Base-by-base conservation (phyloP, 2,113 vertebrate genomes). In the Helogale parvula region DNA sequence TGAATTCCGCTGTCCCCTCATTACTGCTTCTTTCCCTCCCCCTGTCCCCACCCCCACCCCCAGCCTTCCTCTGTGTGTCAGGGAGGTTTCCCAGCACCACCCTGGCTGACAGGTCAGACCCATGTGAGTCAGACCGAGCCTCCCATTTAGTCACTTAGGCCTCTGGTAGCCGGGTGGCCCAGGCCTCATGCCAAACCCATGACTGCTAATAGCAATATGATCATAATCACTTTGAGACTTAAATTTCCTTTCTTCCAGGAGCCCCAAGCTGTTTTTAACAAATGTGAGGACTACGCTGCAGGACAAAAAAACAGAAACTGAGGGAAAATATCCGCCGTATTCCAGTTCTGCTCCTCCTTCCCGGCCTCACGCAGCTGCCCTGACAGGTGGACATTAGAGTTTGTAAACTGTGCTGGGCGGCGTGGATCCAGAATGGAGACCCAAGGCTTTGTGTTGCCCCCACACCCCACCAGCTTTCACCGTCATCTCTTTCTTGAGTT, bases 151-250 rank as follows among this genome's bases (percentile, higher is more conserved):
- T 90, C 81, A 96, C 91, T 96, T 41, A 84, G 96, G 68, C 52
- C 96, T 95, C 93, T 85, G 71, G 93, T 97, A 94, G 88, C 92
- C 0, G 57, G 89, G 96, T 94, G 96, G 96, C 92, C 93, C 45
- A 82, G 97, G 95, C 96, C 33, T 54, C n/a, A 3, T 95, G 95
- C 97, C 98, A 97, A 95, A 72, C 35, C 77, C 74, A 92, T 89
- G 72, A 33, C 47, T 87, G 79, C 89, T 96, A 96, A 97, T 95
- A 96, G 90, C 88, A 94, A 27, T 38, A 33, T 27, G 50, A 85
- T 84, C 89, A 72, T 65, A 88, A 80, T 77, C 60, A 81, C 80
- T 96, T 97, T 96, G 90, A 41, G 92, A 65, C 68, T 96, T 96
- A 92, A 94, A 76, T 93, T 54, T 87, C 82, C 71, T 92, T 95